Evolutionary conservation across 2,113 vertebrate species (phyloP), one percentile per base, ranked within the genome.

Genomic region (Atherinomorus stipes): DNA sequence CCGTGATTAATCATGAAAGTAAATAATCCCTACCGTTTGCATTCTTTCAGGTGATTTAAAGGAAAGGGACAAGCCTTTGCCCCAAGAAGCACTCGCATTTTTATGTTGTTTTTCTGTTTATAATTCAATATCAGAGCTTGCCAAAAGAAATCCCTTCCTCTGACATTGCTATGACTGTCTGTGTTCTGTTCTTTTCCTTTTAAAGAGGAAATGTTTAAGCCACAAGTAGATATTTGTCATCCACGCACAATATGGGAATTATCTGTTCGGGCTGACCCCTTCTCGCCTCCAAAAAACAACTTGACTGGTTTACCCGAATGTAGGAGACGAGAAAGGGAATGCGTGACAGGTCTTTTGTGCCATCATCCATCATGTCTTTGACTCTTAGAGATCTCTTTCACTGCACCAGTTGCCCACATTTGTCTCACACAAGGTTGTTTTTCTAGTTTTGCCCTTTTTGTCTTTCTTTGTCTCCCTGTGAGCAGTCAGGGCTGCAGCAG

Each of bases 301-400:
- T 58, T 18, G 52, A 81, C 84, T 75, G 74, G 80, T 90, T 75
- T 16, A 22, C 78, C 57, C 13, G 19, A 78, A 21, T 18, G n/a
- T 21, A 15, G 45, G 25, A 67, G 21, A 61, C 64, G 49, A 44
- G 52, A 81, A 60, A 16, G 45, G 58, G 47, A 26, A 63, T 40
- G 63, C 52, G 58, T 28, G 22, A 47, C 11, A 69, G 16, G 23
- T 71, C 45, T 23, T 74, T 70, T 73, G 64, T 68, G 57, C 72
- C 5, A 49, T 54, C 47, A 31, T 59, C 28, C 50, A 38, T 76
- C 65, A 57, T 49, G n/a, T 25, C 21, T 61, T 28, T 59, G 7
- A 15, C 28, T 12, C 26, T 37, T 40, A 56, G 31, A 22, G 9
- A 31, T 66, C 19, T 78, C 28, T 76, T 59, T 52, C 22, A 34